Conservation (phyloP, 2,113 vertebrate genomes). For the Thalassoma bifasciatum region DNA sequence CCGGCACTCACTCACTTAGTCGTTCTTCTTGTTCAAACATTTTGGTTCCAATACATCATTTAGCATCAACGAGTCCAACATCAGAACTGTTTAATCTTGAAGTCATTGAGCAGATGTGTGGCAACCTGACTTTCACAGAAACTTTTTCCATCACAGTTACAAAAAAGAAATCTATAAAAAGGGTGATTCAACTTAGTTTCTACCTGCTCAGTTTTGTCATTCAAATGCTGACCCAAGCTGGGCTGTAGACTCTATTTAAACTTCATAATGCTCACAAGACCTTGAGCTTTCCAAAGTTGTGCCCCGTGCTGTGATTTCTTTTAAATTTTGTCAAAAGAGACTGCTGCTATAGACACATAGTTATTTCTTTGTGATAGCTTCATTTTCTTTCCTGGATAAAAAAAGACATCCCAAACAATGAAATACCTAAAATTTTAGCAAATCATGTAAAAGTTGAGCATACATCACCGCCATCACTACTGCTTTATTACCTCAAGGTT, state of each 20-base stretch:
- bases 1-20: neutral
- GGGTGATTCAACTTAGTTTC: neutral
- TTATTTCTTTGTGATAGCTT: neutral
- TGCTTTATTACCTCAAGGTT: no score
- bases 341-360: neutral
- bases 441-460: no score
- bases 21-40: neutral
- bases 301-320: neutral
- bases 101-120: neutral
- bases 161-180: neutral
- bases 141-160: neutral
- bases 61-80: neutral
- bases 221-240: neutral
- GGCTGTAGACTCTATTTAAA: neutral
- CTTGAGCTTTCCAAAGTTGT: neutral
- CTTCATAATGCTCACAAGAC: neutral
- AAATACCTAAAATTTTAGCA: neutral
- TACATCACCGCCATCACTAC: no score
- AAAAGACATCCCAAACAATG: neutral
- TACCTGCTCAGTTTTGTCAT: neutral
- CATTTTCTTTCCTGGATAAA: neutral
- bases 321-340: neutral
- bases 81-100: neutral
- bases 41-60: neutral
- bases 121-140: neutral